Base-by-base conservation (phyloP, 2,113 vertebrate genomes). In the Semicossyphus pulcher region DNA sequence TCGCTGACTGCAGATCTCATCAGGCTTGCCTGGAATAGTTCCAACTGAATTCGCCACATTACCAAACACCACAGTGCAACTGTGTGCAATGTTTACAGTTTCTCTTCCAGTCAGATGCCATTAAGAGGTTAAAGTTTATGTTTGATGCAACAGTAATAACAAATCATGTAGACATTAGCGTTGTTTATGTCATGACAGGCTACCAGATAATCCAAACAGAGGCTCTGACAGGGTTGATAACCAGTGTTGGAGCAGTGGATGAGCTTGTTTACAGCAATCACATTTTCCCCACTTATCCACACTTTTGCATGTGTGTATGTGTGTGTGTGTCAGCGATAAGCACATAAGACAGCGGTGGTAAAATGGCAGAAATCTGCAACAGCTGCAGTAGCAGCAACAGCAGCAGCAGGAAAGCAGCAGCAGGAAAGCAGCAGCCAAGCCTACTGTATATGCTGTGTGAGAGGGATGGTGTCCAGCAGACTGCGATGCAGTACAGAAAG, bases 401-500 rank as follows among this genome's bases (percentile, higher is more conserved):
- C 25, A 14, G 64, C 68, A 84, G 64, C 72, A 34, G 70, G 59
- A 58, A 51, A 86, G 72, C 64, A 62, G 68, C 62, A 78, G 70
- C 54, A 65, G 67, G 45, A 60, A 31, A 14, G 64, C 68, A 84
- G 64, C 72, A 34, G 70, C 63, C 61, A 51, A 86, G 72, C 64
- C 49, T 23, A 29, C 44, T 39, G 73, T 58, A 63, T 57, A 58
- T 74, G 81, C 79, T 69, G 78, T 54, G 67, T 61, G 32, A 64
- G 67, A 83, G 75, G 25, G 74, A 84, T 42, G 66, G 63, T 62
- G 87, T 88, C 83, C 86, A 78, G 76, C 63, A 72, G 48, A 77
- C 77, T 78, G 80, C 64, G 76, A 79, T 81, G 76, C 78, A 78
- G 81, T 37, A 53, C 39, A 78, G 77, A 52, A 51, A 59, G 62